Base-by-base conservation (phyloP, 2,888 invertebrate genomes). In the Piscicola geometra region DNA sequence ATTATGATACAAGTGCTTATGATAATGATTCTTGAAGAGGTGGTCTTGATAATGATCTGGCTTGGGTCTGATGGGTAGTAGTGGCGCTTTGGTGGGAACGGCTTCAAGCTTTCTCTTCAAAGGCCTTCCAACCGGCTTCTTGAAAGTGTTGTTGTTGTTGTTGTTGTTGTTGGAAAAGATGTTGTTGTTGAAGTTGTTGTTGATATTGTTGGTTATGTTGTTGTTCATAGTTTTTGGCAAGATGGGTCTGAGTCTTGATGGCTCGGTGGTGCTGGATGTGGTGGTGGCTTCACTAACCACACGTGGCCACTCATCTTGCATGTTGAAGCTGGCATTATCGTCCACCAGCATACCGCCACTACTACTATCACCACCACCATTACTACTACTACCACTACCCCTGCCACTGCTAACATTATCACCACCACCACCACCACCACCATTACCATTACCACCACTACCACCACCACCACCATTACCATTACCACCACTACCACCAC, bases 51-150 rank as follows among this genome's bases (percentile, higher is more conserved):
- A n/a, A n/a, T n/a, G 60, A 25, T 9, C 12, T 3, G 25, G 21
- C n/a, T 56, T 56, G 60, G 60, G 60, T 56, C 25, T 56, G 21
- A 56, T 56, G 60, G 5, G 60, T 3, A 56, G n/a, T 3, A 56
- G n/a, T 56, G 60, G 60, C n/a, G 60, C n/a, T 9, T 56, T 5
- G 21, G 9, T 56, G 25, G 25, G 9, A 3, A n/a, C n/a, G 3
- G n/a, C 5, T 18, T 5, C 12, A 9, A 56, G n/a, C 25, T 56
- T 56, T n/a, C 60, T 9, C 60, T 56, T 56, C 25, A 56, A 56
- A 56, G 60, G 60, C n/a, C 60, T 18, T 25, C 60, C 60, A 5
- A 56, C 60, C 25, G 60, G 60, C 60, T 56, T 56, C 60, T 56
- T 56, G 25, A 56, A 56, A 5, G 21, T 5, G 5, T 21, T 56